Base-by-base conservation (phyloP, 2,113 vertebrate species). In the Polypterus senegalus region DNA sequence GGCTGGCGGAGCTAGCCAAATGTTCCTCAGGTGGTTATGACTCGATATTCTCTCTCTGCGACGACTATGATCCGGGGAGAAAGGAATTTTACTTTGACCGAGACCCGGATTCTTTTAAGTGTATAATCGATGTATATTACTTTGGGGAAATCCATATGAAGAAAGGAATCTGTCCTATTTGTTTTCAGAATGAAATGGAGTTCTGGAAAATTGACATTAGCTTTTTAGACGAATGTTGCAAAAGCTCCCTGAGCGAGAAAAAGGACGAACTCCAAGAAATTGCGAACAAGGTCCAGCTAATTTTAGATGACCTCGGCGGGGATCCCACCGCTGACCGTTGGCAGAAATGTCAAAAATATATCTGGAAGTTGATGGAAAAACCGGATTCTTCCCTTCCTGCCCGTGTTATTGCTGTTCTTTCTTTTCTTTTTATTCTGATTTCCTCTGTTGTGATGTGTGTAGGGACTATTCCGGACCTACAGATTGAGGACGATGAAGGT, bases 1-100 rank as follows among this genome's bases (percentile, higher is more conserved):
- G 93, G 58, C 84, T 98, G 73, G 92, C 96, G 27, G 90, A 98
- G 79, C 71, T 98, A 69, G 67, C 89, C 49, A 82, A 87, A 76
- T 91, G 92, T 68, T 75, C 93, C 7, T 72, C 86, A 0, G 86
- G 85, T 57, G 88, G 88, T 60, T 84, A 86, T 0, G 94, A 96
- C 64, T 79, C 77, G 47, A 89, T 95, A 71, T 89, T 89, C 58
- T 87, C 91, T 2, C 87, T 98, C 10, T 98, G 96, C 54, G 96
- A 98, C 60, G 96, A 98, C 74, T 98, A 96, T n/a, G 94, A 98
- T 63, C 89, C 90, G 0, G 79, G 82, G 7, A 88, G 87, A 48
- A 86, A 81, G 49, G 96, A 98, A 77, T 98, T 98, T 76, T 98
- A 98, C 79, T 98, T 98, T 62, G 96, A 98, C 77, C 74, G 96